Conservation (phyloP, 1,140 invertebrate species). For the Aphelenchoides fujianensis region DNA sequence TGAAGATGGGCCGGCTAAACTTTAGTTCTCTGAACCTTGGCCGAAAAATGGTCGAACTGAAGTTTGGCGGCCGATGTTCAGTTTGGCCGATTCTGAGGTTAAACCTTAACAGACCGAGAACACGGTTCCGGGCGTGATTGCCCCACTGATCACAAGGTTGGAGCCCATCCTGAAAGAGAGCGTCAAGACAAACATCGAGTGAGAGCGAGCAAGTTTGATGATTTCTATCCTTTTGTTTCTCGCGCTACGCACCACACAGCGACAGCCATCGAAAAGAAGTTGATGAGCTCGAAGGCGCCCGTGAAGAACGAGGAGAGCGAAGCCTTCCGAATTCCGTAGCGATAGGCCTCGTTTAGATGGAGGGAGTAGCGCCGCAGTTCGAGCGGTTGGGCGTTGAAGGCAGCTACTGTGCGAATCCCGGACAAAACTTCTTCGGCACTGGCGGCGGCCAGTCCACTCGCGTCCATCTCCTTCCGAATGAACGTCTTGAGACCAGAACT, state of each 20-base stretch:
- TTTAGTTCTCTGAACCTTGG: too few relatives aligned
- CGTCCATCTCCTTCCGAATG: conserved; percentile 26
- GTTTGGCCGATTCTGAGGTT: too few relatives aligned
- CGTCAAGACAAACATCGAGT: neutral
- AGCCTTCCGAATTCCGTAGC: conserved; percentile 22
- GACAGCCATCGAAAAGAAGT: conserved; percentile 57
- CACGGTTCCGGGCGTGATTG: conserved; percentile 34
- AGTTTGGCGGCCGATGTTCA: too few relatives aligned
- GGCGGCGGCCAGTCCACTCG: conserved; percentile 17
- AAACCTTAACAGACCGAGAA: conserved; percentile 35
- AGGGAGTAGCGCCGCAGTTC: conserved; percentile 64
- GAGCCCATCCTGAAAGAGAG: conserved; percentile 15
- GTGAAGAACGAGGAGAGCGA: conserved; percentile 69
- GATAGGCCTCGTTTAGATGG: neutral
- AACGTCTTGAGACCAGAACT: neutral
- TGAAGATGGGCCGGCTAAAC: too few relatives aligned
- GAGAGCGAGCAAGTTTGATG: neutral
- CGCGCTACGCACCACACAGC: conserved; percentile 35
- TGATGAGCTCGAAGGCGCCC: conserved; percentile 68
- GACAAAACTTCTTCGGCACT: conserved; percentile 75
- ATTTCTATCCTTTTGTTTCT: neutral
- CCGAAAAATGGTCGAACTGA: too few relatives aligned
- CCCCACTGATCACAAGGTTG: conserved; percentile 21
- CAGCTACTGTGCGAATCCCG: conserved; percentile 75
- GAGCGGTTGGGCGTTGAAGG: conserved; percentile 75